phyloP scores from a whole-genome alignment of 2,113 vertebrate species.

The Solenodon paradoxus region DNA sequence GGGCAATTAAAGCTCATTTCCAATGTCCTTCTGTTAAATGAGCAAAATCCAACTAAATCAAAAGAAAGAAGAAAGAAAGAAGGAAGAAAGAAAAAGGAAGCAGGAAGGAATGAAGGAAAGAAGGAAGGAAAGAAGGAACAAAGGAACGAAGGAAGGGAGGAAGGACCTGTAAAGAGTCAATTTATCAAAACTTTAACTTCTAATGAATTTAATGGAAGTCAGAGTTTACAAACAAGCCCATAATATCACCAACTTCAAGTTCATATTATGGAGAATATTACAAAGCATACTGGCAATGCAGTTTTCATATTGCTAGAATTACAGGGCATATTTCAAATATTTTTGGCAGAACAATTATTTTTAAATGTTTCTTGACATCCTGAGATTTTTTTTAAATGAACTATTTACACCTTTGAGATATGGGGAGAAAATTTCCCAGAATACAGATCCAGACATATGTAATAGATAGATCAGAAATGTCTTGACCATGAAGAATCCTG shows the following conservation, averaged over 20 bases:
- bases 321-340: not conserved
- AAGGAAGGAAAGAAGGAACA: not conserved
- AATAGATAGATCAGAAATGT: not conserved
- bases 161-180: not conserved
- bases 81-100: not conserved
- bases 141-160: not conserved
- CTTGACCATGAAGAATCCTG: not conserved
- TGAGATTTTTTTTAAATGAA: not conserved
- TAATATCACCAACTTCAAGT: not conserved
- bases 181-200: not conserved
- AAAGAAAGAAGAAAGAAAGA: not conserved
- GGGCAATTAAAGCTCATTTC: not conserved
- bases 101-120: not conserved
- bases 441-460: not conserved
- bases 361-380: not conserved
- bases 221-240: not conserved
- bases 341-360: not conserved
- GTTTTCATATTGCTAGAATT: not conserved
- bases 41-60: not conserved
- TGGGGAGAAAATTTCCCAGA: not conserved
- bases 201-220: not conserved
- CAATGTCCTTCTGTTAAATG: not conserved
- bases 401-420: not conserved
- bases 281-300: not conserved
- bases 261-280: not conserved